These are phyloP conservation scores for Bombus soroeensis DNA, from an alignment of 1,140 invertebrate species.

Conservation along the genomic window DNA sequence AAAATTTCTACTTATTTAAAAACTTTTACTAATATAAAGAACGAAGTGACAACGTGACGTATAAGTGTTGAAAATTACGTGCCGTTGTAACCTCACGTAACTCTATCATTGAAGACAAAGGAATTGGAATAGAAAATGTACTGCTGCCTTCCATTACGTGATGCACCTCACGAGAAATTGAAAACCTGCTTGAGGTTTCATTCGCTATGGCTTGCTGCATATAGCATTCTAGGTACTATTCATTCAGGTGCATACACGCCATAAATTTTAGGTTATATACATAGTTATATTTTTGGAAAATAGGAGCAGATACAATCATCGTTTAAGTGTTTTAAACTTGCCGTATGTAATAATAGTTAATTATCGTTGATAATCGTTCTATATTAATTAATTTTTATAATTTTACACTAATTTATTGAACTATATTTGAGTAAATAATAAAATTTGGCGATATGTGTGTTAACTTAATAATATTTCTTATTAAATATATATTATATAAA, in stretches of 20 bases:
- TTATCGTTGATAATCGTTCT: not conserved
- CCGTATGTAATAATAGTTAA: not conserved
- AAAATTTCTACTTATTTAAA: no score
- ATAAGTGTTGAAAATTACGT: not conserved
- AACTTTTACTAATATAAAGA: not conserved
- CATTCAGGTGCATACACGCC: not conserved
- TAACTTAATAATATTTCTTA: not conserved
- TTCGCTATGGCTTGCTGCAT: not conserved
- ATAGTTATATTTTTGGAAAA: not conserved
- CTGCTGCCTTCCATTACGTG: not conserved
- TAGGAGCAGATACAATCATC: not conserved
- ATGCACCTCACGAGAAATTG: not conserved
- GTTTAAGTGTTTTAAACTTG: not conserved
- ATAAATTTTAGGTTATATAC: not conserved
- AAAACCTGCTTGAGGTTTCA: constrained; percentile 10
- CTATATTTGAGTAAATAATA: not conserved
- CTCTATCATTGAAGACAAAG: not conserved
- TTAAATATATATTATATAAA: no score
- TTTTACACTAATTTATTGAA: not conserved
- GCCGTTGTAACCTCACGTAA: not conserved
- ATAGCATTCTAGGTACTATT: not conserved
- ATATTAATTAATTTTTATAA: not conserved
- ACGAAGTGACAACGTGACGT: not conserved
- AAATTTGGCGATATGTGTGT: not conserved
- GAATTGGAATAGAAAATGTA: not conserved